Evolutionary conservation across 2,113 vertebrate genomes (phyloP).

Genomic region (Protobothrops flavoviridis): DNA sequence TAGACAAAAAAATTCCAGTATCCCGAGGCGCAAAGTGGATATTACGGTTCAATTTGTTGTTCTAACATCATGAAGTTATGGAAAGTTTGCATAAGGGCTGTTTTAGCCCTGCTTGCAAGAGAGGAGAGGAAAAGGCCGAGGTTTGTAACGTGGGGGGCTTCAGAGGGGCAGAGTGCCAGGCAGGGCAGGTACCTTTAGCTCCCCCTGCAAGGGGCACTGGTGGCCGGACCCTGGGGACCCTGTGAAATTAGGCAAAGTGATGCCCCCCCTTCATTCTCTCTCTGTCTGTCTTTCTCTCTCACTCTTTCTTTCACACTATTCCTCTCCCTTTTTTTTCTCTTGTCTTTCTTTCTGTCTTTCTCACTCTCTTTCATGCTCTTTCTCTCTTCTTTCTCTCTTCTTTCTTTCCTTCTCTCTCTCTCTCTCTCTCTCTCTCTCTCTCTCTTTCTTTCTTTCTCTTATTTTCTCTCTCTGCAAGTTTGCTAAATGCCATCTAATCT

Average conservation of each 20-base stretch:
- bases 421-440: too few species aligned
- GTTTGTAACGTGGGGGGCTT: background rate
- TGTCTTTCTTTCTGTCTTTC: fast-evolving
- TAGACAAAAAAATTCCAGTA: background rate
- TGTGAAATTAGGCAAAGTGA: background rate
- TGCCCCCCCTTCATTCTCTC: background rate
- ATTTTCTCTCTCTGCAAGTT: too few species aligned
- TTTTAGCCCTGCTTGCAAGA: background rate
- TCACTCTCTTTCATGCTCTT: too few species aligned
- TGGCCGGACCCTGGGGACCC: background rate
- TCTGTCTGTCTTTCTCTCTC: background rate
- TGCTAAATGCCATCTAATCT: background rate
- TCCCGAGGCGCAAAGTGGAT: background rate
- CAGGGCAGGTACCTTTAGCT: background rate
- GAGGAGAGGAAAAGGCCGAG: background rate
- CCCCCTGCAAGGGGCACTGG: background rate
- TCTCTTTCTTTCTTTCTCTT: too few species aligned
- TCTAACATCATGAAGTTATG: background rate
- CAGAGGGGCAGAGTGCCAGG: background rate
- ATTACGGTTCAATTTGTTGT: background rate
- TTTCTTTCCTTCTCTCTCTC: too few species aligned
- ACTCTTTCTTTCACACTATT: background rate
- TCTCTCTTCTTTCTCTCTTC: too few species aligned
- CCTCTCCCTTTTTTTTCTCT: too few species aligned
- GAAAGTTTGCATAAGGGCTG: background rate